These are phyloP conservation scores for Brachyhypopomus gauderio DNA, from an alignment of 2,113 vertebrate species.

Conservation along the genomic window DNA sequence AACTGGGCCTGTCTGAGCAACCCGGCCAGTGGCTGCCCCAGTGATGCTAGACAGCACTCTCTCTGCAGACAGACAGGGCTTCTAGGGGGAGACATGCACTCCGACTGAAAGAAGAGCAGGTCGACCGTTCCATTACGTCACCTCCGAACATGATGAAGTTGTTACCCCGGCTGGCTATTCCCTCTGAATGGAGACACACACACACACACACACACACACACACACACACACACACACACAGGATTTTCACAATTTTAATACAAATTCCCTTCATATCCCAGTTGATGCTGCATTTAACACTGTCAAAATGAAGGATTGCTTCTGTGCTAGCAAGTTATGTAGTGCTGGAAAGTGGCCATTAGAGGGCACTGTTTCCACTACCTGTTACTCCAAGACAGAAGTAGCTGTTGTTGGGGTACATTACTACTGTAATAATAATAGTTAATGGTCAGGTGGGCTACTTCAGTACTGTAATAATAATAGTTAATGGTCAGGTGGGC, in stretches of 20 bases:
- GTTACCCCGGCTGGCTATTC: neutral
- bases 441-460: no score
- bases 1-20: no score
- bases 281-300: conserved; percentile 9
- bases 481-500: no score
- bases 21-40: no score
- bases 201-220: no score
- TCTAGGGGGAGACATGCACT: neutral
- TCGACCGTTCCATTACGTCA: conserved; percentile 29
- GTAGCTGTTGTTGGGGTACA: neutral
- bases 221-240: neutral
- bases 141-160: conserved; percentile 12
- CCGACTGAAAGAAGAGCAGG: conserved; percentile 12
- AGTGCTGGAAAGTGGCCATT: neutral
- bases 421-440: no score
- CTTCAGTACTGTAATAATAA: no score
- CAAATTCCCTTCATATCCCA: neutral
- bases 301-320: neutral
- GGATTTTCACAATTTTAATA: conserved; percentile 1
- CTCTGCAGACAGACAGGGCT: neutral
- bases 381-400: neutral
- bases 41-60: no score
- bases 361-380: conserved; percentile 25
- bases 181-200: neutral
- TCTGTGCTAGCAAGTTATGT: no score